These are phyloP conservation scores for Rousettus leschenaultii DNA, from an alignment of 2,113 vertebrate genomes.

Conservation along the genomic window DNA sequence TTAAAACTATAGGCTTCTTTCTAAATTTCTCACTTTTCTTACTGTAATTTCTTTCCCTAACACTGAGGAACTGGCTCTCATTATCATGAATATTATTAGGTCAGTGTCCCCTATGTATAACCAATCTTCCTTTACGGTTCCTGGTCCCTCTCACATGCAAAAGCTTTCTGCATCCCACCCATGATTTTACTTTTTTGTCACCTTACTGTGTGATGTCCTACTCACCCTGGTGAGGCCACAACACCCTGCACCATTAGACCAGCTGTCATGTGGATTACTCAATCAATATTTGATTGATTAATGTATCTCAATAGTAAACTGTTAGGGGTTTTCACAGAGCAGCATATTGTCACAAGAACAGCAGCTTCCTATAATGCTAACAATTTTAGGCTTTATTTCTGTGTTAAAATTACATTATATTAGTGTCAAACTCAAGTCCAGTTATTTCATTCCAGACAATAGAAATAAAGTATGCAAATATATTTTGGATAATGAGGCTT, in stretches of 20 bases:
- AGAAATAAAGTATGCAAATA: slow-evolving; percentile 47
- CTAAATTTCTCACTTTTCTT: background rate
- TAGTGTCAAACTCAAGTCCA: background rate
- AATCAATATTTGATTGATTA: slow-evolving; percentile 26
- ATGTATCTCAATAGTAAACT: background rate
- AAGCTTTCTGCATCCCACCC: background rate
- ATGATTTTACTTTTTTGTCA: background rate
- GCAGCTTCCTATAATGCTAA: background rate
- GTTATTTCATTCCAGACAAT: slow-evolving; percentile 39
- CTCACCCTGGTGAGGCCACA: background rate
- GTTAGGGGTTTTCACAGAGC: background rate
- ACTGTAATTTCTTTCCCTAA: background rate
- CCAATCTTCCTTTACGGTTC: background rate
- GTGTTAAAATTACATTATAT: background rate
- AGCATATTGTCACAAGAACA: background rate
- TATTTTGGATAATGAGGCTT: slow-evolving; percentile 28
- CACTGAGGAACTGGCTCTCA: background rate
- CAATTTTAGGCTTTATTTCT: slow-evolving; percentile 45
- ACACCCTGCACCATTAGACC: background rate
- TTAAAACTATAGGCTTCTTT: background rate
- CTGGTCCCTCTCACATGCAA: background rate
- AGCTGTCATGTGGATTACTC: background rate
- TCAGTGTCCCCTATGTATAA: background rate
- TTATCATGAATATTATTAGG: background rate
- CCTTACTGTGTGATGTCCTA: background rate